Conservation (phyloP, 2,888 invertebrate genomes). For the Agonopterix alstromeriana region DNA sequence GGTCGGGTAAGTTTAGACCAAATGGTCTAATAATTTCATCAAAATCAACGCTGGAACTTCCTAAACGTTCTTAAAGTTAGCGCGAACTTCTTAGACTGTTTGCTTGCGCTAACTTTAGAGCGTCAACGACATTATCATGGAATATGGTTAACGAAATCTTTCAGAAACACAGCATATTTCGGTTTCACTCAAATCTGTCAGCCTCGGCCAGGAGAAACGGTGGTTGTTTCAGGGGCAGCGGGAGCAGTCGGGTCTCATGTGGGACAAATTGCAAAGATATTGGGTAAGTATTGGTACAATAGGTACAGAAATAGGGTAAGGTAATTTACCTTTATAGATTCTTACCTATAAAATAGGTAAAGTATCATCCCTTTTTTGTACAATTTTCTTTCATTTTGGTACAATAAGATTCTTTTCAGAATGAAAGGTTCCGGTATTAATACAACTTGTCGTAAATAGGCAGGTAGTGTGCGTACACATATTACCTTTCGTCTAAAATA, state of each 20-base stretch:
- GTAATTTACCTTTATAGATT: neutral
- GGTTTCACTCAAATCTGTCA: slow-evolving; percentile 81
- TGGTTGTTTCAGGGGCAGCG: slow-evolving; percentile 83
- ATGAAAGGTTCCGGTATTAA: too few species aligned
- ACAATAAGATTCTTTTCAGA: too few species aligned
- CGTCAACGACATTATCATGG: too few species aligned
- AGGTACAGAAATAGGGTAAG: too few species aligned
- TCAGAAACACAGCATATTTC: slow-evolving; percentile 82
- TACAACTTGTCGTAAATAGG: too few species aligned
- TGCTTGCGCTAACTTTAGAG: too few species aligned
- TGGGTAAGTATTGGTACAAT: slow-evolving; percentile 43
- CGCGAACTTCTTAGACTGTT: neutral
- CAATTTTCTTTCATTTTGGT: too few species aligned
- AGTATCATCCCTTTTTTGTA: too few species aligned
- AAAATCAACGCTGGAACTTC: neutral
- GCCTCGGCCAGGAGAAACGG: slow-evolving; percentile 81
- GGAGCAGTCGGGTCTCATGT: slow-evolving; percentile 86
- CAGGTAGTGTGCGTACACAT: too few species aligned
- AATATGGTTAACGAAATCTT: slow-evolving; percentile 7
- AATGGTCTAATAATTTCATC: neutral
- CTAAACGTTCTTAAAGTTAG: neutral
- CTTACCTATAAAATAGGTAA: too few species aligned
- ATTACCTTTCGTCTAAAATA: too few species aligned
- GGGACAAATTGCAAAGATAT: slow-evolving; percentile 85
- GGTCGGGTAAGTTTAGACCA: slow-evolving; percentile 74